Conservation (phyloP, 2,113 vertebrate species). For the Gnathonemus echidnorhynchus region DNA sequence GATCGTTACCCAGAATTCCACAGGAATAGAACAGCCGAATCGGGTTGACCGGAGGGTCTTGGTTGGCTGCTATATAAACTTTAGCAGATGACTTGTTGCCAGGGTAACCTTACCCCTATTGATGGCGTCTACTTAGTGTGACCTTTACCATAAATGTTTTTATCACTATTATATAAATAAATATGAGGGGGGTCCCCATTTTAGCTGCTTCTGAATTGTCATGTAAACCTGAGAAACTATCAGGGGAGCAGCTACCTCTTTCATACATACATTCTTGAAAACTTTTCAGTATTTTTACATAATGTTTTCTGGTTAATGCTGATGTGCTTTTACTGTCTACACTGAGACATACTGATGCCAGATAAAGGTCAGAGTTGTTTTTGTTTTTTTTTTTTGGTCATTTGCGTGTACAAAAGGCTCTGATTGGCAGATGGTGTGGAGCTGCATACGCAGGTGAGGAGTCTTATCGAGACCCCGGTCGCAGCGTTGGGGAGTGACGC, state of each 20-base stretch:
- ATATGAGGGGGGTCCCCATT: background rate
- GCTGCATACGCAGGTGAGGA: background rate
- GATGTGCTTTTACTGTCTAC: background rate
- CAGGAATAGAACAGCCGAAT: background rate
- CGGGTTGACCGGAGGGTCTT: background rate
- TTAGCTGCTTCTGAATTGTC: background rate
- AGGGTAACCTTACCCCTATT: background rate
- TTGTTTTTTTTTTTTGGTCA: background rate
- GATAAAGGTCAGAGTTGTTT: background rate
- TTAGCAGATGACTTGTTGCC: background rate
- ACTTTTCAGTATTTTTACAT: background rate
- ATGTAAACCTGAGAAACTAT: background rate
- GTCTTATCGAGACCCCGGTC: background rate
- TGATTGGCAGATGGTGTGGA: background rate
- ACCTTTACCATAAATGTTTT: background rate
- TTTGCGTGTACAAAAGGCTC: background rate
- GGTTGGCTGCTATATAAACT: conserved; percentile 4
- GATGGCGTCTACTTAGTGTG: background rate
- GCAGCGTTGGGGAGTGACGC: background rate
- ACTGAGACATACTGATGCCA: background rate
- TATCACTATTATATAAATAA: background rate
- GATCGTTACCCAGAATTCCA: background rate
- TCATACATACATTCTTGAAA: background rate
- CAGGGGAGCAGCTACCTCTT: background rate
- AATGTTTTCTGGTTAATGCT: background rate